These are phyloP conservation scores for Yponomeuta plumbellus DNA, from an alignment of 2,888 invertebrate species.

Conservation along the genomic window DNA sequence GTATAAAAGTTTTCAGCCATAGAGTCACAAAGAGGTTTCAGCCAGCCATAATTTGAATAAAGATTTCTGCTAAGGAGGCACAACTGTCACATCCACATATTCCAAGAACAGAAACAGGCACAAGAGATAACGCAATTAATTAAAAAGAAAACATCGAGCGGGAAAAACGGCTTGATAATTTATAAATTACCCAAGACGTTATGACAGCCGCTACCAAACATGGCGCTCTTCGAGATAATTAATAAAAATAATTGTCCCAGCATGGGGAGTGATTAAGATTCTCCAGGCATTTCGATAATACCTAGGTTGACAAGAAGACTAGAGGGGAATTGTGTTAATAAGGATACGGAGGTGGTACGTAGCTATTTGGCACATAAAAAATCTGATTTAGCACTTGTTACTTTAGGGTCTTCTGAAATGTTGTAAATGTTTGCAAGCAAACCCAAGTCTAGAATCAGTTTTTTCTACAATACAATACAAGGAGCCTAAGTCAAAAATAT, in stretches of 20 bases:
- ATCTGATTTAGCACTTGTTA: no score
- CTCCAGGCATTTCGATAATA: constrained; percentile 25
- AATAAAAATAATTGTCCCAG: constrained; percentile 27
- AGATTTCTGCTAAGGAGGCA: no score
- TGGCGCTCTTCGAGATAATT: constrained; percentile 21
- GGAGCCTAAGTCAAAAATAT: no score
- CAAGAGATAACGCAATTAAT: neutral
- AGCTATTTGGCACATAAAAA: neutral
- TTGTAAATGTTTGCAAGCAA: no score
- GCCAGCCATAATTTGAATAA: no score
- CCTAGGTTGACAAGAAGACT: constrained; percentile 10
- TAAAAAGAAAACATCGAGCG: neutral
- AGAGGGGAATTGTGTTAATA: constrained; percentile 6
- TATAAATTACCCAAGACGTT: neutral
- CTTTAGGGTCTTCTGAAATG: no score
- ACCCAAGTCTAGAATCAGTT: no score
- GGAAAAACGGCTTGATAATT: neutral
- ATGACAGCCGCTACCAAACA: neutral
- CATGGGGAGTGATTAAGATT: constrained; percentile 25
- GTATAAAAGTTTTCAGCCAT: no score
- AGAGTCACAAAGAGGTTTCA: no score
- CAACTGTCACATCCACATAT: no score
- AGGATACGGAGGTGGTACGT: constrained; percentile 2
- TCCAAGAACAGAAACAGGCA: neutral
- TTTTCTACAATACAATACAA: no score